Evolutionary conservation across 2,888 invertebrate species (phyloP).

Genomic region (Tipula helvola): DNA sequence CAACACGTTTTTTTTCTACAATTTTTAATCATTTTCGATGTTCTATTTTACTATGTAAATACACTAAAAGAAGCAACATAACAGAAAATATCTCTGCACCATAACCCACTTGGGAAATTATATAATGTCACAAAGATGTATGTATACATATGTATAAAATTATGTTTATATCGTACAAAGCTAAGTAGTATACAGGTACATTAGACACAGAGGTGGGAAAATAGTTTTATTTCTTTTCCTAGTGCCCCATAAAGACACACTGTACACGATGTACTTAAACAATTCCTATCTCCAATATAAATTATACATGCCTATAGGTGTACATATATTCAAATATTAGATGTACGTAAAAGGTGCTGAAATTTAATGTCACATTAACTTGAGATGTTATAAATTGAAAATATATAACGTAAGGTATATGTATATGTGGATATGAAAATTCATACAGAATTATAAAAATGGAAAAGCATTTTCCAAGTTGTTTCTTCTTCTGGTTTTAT

Average conservation of each 20-base stretch:
- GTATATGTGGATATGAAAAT: neutral
- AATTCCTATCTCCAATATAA: neutral
- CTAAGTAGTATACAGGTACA: neutral
- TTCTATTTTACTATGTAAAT: neutral
- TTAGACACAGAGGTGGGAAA: neutral
- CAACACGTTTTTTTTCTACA: neutral
- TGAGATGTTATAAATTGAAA: neutral
- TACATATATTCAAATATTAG: neutral
- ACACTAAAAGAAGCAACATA: neutral
- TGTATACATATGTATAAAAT: neutral
- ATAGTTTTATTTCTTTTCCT: neutral
- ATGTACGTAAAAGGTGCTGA: neutral
- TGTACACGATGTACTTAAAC: neutral
- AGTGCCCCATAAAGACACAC: neutral
- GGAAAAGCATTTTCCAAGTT: neutral
- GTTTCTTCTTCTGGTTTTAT: neutral
- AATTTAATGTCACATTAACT: neutral
- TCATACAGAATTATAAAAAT: neutral
- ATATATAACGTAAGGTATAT: neutral
- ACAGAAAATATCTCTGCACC: neutral
- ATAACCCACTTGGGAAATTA: neutral
- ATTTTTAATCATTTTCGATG: neutral
- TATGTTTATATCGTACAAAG: neutral
- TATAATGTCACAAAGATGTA: neutral
- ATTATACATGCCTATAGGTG: neutral